Percentiles rank a stretch among this genome's conserved stretches.
phyloP scores from a whole-genome alignment of 2,113 vertebrate genomes.

The Apistogramma diplotaenia region DNA sequence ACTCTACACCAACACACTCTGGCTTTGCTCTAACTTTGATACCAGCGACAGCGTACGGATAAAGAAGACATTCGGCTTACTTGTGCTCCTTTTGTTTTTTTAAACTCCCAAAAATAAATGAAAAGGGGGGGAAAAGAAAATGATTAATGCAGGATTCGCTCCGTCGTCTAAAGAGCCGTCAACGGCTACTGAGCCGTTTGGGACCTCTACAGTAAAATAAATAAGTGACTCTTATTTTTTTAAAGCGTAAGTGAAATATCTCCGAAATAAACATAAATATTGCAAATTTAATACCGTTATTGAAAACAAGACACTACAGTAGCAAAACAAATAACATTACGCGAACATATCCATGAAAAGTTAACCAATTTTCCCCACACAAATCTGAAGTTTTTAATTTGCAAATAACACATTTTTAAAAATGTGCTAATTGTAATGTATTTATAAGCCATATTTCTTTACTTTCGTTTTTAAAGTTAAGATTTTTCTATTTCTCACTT shows the following conservation, averaged over 20 bases:
- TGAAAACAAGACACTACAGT: too few relatives aligned
- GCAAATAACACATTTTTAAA: neutral
- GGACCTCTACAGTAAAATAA: conserved; percentile 22
- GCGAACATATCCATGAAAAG: neutral
- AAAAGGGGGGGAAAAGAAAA: conserved; percentile 73
- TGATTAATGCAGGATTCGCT: conserved; percentile 63
- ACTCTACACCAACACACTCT: conserved; percentile 32
- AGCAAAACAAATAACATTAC: neutral
- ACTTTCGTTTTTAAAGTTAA: neutral
- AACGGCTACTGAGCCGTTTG: conserved; percentile 78
- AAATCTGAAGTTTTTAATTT: neutral
- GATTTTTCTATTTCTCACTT: neutral
- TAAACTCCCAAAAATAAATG: conserved; percentile 60
- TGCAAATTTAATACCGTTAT: neutral
- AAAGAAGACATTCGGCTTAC: conserved; percentile 61
- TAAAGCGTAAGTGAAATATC: neutral
- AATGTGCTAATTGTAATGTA: neutral
- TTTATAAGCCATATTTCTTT: neutral
- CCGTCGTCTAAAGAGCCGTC: conserved; percentile 81
- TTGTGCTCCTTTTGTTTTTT: conserved; percentile 73
- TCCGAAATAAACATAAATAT: neutral
- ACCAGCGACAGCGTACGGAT: neutral
- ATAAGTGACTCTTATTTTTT: neutral
- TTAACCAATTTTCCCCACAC: neutral
- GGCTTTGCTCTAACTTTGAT: neutral